Evolutionary conservation across 2,797 vertebrate species (phyloP), one percentile per base, ranked within the genome.

Genomic region (Glyptemys insculpta): DNA sequence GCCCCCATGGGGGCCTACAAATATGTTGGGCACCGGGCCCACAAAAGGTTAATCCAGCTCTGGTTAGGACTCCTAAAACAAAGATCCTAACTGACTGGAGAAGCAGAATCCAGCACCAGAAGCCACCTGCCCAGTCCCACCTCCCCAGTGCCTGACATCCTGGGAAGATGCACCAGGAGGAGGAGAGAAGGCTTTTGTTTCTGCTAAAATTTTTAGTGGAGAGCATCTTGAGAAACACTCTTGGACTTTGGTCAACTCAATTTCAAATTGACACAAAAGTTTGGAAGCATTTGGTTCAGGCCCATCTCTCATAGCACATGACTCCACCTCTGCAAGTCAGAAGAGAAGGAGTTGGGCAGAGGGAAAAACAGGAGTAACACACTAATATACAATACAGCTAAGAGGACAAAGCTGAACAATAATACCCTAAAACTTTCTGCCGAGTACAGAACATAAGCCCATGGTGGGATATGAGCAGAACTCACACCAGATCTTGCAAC

Each of bases 361-460:
- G 0, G 1, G 90, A 27, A 29, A 59, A 83, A 85, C 79, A 79
- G 79, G 57, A 23, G 2, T 86, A 96, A 68, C 34, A 19, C 65
- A 37, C n/a, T 21, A 68, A 68, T 68, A 68, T 68, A 37, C 88
- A 86, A 78, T 59, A 78, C 15, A 31, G 44, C 78, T 62, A 68
- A 85, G 65, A 57, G 47, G 25, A 57, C 2, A 87, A 90, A 85
- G 49, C 78, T 95, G 91, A 91, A 3, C 1, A 87, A 87, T 79
- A 87, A 97, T 95, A 96, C 50, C 79, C 62, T 93, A 92, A 57
- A 41, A 76, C 23, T 27, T 76, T 76, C 12, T 27, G 41, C 14
- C 14, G 23, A 44, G 72, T 47, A 16, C 14, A 29, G 72, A 76
- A 47, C 25, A 76, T 47, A 47, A 27, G 14, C 6, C 27, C 41